Evolutionary conservation across 2,888 invertebrate genomes (phyloP).

Genomic region (Pyrrhosoma nymphula): DNA sequence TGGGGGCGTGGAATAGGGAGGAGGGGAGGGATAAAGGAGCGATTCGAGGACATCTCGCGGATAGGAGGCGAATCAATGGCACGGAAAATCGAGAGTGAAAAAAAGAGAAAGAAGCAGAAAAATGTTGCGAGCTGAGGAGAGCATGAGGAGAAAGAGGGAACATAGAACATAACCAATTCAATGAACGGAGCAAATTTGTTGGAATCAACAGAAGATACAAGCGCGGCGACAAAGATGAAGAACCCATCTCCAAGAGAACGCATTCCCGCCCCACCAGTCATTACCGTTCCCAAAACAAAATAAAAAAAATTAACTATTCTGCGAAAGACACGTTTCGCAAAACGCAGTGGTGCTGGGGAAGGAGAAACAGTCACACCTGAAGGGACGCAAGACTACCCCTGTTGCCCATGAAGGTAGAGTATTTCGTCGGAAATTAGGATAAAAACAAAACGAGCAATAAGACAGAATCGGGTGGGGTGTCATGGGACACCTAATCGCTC

Average conservation of each 20-base stretch:
- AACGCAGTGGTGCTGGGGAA: no score
- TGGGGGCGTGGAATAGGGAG: not conserved
- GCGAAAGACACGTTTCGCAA: not conserved
- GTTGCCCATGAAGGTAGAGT: not conserved
- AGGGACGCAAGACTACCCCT: not conserved
- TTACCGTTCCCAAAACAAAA: not conserved
- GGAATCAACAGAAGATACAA: not conserved
- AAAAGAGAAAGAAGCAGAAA: not conserved
- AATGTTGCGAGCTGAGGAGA: not conserved
- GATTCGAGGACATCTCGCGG: not conserved
- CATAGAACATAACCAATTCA: not conserved
- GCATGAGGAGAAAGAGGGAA: not conserved
- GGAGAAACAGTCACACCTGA: no score
- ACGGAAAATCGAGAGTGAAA: not conserved
- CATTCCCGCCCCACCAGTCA: not conserved
- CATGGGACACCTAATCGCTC: no score
- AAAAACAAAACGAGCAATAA: no score
- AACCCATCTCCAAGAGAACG: not conserved
- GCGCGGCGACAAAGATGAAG: not conserved
- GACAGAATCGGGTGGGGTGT: no score
- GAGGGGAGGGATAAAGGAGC: not conserved
- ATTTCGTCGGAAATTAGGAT: not conserved
- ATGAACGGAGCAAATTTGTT: not conserved
- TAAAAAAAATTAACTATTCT: not conserved
- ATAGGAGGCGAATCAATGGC: conserved; percentile 1